A percentile compares a stretch with the other conserved stretches of the same genome.
phyloP scores from a whole-genome alignment of 2,113 vertebrate genomes.

The Archilochus colubris region DNA sequence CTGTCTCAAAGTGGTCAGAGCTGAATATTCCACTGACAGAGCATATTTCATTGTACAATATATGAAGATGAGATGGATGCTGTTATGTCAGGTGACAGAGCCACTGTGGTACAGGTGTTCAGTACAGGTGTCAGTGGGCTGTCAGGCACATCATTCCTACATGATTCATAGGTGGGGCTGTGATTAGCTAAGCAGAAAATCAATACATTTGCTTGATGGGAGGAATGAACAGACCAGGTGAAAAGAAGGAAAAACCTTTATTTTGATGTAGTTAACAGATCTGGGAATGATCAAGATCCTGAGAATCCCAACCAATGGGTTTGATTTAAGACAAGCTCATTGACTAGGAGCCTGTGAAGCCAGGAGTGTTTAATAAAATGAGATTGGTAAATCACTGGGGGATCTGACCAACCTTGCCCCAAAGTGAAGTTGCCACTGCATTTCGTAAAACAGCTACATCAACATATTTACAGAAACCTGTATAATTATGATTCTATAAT shows the following conservation, averaged over 20 bases:
- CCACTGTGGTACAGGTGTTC: neutral
- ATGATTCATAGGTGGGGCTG: neutral
- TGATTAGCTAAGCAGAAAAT: constrained; percentile 8
- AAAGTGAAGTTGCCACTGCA: neutral
- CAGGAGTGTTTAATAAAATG: neutral
- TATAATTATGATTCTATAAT: neutral
- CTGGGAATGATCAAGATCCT: neutral
- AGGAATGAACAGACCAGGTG: neutral
- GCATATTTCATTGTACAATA: neutral
- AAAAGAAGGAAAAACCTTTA: neutral
- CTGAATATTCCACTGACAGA: constrained; percentile 13
- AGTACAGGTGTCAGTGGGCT: neutral
- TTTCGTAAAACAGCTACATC: neutral
- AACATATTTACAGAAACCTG: neutral
- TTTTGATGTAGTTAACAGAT: neutral
- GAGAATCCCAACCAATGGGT: neutral
- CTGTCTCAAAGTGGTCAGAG: neutral
- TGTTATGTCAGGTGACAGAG: constrained; percentile 12
- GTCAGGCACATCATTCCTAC: neutral
- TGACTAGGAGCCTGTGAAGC: neutral
- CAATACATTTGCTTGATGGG: neutral
- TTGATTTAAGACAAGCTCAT: neutral
- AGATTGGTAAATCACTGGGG: accelerated
- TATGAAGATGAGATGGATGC: constrained; percentile 16
- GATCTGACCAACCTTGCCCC: neutral